These are phyloP conservation scores for Philantomba maxwellii DNA, from an alignment of 2,113 vertebrate genomes.

Conservation along the genomic window DNA sequence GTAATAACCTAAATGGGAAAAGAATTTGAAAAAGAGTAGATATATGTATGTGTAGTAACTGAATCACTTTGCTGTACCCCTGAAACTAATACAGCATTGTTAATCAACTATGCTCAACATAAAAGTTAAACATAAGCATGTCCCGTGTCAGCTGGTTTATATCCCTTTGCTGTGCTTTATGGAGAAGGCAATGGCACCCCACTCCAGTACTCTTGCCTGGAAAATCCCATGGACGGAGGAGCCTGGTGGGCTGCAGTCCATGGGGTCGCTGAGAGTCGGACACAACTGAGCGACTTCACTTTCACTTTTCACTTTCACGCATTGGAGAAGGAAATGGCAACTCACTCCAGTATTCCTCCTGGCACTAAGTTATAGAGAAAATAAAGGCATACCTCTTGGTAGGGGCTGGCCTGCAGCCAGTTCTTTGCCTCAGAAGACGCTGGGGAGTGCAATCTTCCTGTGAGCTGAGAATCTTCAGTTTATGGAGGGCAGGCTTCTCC, in stretches of 20 bases:
- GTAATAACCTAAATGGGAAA: not conserved
- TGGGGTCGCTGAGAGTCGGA: fast-evolving
- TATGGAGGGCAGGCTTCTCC: not conserved
- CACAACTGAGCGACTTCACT: no score
- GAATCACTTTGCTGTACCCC: not conserved
- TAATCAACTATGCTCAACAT: not conserved
- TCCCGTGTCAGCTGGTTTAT: not conserved
- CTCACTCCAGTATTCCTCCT: no score
- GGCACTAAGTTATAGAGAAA: not conserved
- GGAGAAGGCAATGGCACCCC: no score
- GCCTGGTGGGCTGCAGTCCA: no score
- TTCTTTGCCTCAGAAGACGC: not conserved
- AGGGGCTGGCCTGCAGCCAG: not conserved
- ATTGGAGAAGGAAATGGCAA: no score
- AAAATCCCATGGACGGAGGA: no score
- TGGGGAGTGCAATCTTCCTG: no score
- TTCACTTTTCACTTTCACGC: no score
- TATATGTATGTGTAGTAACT: not conserved
- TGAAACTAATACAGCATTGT: not conserved
- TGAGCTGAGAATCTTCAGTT: not conserved
- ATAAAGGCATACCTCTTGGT: not conserved
- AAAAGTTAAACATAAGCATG: not conserved
- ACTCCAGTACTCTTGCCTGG: no score
- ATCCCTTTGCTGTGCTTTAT: no score
- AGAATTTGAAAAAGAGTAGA: not conserved